Evolutionary conservation across 1,140 invertebrate species (phyloP).

Genomic region (Lepidostoma basale): DNA sequence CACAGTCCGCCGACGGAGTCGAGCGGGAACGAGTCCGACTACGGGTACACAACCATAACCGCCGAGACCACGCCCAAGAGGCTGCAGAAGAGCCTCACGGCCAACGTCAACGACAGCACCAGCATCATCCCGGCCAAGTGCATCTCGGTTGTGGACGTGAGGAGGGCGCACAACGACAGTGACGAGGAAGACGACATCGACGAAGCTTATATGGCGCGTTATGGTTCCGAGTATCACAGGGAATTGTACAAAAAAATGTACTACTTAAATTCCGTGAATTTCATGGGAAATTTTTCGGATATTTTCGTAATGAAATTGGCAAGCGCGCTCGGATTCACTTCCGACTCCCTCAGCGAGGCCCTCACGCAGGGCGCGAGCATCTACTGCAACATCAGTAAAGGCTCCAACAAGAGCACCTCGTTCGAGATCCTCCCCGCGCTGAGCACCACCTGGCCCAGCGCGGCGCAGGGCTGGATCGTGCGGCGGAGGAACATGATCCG

Average conservation of each 20-base stretch:
- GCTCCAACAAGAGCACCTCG: slow-evolving; percentile 51
- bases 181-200: slow-evolving; percentile 51
- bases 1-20: slow-evolving; percentile 55
- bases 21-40: slow-evolving; percentile 64
- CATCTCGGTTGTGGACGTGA: slow-evolving; percentile 56
- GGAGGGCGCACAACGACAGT: slow-evolving; percentile 49
- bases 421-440: slow-evolving; percentile 71
- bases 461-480: slow-evolving; percentile 68
- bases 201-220: slow-evolving; percentile 49
- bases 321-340: slow-evolving; percentile 58
- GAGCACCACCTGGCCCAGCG: slow-evolving; percentile 68
- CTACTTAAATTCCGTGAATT: slow-evolving; percentile 66
- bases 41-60: slow-evolving; percentile 61
- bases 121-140: slow-evolving; percentile 57
- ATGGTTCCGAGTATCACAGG: slow-evolving; percentile 49
- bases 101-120: slow-evolving; percentile 50
- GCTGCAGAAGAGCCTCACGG: slow-evolving; percentile 52
- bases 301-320: slow-evolving; percentile 64
- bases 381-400: slow-evolving; percentile 60
- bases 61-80: slow-evolving; percentile 56
- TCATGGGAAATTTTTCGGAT: slow-evolving; percentile 68
- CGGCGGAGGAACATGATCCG: slow-evolving; percentile 60
- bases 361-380: slow-evolving; percentile 65
- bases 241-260: slow-evolving; percentile 57
- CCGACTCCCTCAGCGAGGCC: slow-evolving; percentile 55